Conservation (phyloP, 64 coral and sea anemone genomes). For the Porites australiensis region DNA sequence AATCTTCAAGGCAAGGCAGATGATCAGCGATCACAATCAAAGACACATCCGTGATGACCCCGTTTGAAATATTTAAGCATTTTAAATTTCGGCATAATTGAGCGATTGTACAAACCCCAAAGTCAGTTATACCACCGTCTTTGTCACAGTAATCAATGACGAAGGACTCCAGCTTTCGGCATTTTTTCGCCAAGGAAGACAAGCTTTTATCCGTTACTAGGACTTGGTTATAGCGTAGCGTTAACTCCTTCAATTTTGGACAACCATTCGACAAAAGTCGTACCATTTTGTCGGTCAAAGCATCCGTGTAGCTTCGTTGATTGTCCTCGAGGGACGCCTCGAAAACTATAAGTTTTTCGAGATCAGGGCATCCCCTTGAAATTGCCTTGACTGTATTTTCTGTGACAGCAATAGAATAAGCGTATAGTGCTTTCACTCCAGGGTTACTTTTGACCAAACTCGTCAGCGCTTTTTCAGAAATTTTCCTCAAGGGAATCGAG, state of each 20-base stretch:
- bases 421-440: constrained; percentile 67
- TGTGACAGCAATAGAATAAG: constrained; percentile 88
- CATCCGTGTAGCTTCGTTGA: constrained; percentile 70
- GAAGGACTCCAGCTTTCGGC: constrained; percentile 77
- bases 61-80: constrained; percentile 89
- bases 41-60: constrained; percentile 81
- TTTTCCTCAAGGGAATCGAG: constrained; percentile 80
- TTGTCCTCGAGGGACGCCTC: constrained; percentile 89
- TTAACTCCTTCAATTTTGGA: constrained; percentile 69
- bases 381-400: constrained; percentile 63
- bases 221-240: constrained; percentile 90
- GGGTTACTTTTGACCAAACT: constrained; percentile 87
- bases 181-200: constrained; percentile 73
- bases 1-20: constrained; percentile 78
- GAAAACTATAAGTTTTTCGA: constrained; percentile 87
- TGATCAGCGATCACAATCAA: constrained; percentile 79
- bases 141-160: constrained; percentile 92
- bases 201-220: constrained; percentile 80
- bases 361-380: constrained; percentile 64
- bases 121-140: constrained; percentile 84
- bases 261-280: constrained; percentile 78
- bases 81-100: constrained; percentile 78
- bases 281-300: constrained; percentile 89
- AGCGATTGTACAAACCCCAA: constrained; percentile 85
- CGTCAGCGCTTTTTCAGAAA: constrained; percentile 83